phyloP scores from a whole-genome alignment of 2,888 invertebrate genomes.

The Hymenopus coronatus region DNA sequence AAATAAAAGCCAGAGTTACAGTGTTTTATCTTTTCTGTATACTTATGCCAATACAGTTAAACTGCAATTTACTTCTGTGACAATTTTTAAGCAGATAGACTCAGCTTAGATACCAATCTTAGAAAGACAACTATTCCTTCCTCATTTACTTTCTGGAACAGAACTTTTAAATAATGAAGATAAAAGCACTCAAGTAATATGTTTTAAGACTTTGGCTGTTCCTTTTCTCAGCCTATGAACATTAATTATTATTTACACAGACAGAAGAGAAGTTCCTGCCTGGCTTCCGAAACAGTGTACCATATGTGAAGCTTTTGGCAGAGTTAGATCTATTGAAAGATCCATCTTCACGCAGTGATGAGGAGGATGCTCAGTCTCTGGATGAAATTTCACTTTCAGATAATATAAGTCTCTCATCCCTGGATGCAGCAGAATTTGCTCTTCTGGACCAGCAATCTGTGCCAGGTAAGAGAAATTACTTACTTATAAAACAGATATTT shows the following conservation, averaged over 20 bases:
- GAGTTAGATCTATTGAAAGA: conserved; percentile 69
- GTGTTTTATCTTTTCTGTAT: too few species aligned
- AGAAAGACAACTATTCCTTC: too few species aligned
- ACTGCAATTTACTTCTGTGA: too few species aligned
- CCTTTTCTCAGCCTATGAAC: too few species aligned
- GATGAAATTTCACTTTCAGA: conserved; percentile 55
- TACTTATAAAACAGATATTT: neutral
- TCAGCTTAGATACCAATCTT: too few species aligned
- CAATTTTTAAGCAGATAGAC: too few species aligned
- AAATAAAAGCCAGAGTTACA: too few species aligned
- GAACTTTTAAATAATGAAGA: too few species aligned
- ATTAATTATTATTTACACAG: conserved; percentile 40
- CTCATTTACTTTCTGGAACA: too few species aligned
- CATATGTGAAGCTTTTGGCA: conserved; percentile 67
- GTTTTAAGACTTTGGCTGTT: too few species aligned
- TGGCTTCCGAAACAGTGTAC: conserved; percentile 62
- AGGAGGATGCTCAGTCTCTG: conserved; percentile 57
- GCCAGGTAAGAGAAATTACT: neutral
- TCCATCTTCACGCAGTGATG: conserved; percentile 47
- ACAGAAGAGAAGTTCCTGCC: conserved; percentile 61
- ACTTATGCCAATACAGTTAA: too few species aligned
- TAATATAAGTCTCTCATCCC: conserved; percentile 39
- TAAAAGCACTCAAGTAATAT: too few species aligned
- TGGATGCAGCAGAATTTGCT: conserved; percentile 19
- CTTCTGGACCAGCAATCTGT: neutral